phyloP scores from a whole-genome alignment of 2,888 invertebrate genomes.

The Sesamia inferens region DNA sequence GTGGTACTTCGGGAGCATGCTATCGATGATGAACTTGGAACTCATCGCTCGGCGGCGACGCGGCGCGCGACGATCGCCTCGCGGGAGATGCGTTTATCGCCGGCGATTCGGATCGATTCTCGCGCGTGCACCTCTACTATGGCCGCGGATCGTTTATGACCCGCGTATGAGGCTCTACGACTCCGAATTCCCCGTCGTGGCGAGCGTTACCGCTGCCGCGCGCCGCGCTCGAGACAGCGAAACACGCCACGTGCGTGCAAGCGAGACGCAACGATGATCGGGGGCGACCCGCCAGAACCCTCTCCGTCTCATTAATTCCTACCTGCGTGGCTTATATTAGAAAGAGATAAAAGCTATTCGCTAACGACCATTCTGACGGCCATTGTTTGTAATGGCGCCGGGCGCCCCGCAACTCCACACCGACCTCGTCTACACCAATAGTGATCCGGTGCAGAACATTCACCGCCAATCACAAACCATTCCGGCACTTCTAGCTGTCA shows the following conservation, averaged over 20 bases:
- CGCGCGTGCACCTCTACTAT: slow-evolving; percentile 90
- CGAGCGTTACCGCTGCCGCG: slow-evolving; percentile 89
- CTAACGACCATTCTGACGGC: slow-evolving; percentile 88
- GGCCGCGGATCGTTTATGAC: slow-evolving; percentile 96
- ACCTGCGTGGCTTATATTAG: slow-evolving; percentile 89
- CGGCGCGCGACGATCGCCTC: slow-evolving; percentile 90
- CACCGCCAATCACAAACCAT: slow-evolving; percentile 90
- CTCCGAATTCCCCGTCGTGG: slow-evolving; percentile 94
- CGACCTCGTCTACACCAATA: slow-evolving; percentile 87
- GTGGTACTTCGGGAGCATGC: slow-evolving; percentile 98
- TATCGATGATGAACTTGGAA: slow-evolving; percentile 99
- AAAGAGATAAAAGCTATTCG: slow-evolving; percentile 90
- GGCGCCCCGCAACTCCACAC: slow-evolving; percentile 84
- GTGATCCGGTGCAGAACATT: slow-evolving; percentile 89
- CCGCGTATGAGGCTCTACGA: slow-evolving; percentile 96
- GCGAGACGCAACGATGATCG: slow-evolving; percentile 75
- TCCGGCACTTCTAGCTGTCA: slow-evolving; percentile 90
- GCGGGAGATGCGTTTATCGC: slow-evolving; percentile 89
- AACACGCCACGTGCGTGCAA: slow-evolving; percentile 86
- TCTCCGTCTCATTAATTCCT: slow-evolving; percentile 90
- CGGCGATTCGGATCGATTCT: slow-evolving; percentile 90
- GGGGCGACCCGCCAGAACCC: slow-evolving; percentile 84
- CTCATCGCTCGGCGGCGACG: slow-evolving; percentile 94
- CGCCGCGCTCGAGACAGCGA: slow-evolving; percentile 88
- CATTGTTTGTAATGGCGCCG: slow-evolving; percentile 89